phyloP scores from a whole-genome alignment of 2,888 invertebrate species.

The Corbicula japonica region DNA sequence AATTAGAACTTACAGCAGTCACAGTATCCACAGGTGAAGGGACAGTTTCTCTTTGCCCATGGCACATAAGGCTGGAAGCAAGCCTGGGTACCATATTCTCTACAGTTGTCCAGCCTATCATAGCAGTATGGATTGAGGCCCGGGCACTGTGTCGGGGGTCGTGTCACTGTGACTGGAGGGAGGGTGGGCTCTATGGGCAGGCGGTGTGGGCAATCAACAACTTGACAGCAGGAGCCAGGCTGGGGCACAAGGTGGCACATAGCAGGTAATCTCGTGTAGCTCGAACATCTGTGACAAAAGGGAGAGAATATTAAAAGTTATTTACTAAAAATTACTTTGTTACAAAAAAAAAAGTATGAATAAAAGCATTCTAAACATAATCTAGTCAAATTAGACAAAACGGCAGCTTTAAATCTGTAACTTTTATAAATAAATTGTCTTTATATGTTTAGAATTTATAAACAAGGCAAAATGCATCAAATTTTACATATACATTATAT shows the following conservation, averaged over 20 bases:
- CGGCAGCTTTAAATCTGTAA: no score
- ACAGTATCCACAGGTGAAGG: constrained; percentile 67
- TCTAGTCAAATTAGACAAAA: no score
- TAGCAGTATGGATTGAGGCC: constrained; percentile 48
- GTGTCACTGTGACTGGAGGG: constrained; percentile 51
- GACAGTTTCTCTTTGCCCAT: constrained; percentile 75
- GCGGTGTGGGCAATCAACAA: constrained; percentile 43
- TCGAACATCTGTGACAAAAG: constrained; percentile 18
- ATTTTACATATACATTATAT: no score
- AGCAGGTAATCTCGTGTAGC: constrained; percentile 59
- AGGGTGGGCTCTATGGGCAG: constrained; percentile 28
- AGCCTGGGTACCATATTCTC: constrained; percentile 63
- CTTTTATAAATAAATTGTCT: no score
- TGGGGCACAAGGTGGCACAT: constrained; percentile 59
- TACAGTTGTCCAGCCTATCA: constrained; percentile 69
- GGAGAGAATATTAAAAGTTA: no score
- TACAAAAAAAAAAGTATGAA: no score
- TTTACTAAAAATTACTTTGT: no score
- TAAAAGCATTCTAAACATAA: no score
- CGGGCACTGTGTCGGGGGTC: constrained; percentile 51
- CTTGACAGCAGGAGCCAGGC: constrained; percentile 66
- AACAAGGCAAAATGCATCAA: no score
- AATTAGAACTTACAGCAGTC: constrained; percentile 20
- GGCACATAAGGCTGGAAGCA: constrained; percentile 64
- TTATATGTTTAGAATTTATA: no score